Evolutionary conservation across 2,797 vertebrate species (phyloP).

Genomic region (Chromobotia macracanthus): DNA sequence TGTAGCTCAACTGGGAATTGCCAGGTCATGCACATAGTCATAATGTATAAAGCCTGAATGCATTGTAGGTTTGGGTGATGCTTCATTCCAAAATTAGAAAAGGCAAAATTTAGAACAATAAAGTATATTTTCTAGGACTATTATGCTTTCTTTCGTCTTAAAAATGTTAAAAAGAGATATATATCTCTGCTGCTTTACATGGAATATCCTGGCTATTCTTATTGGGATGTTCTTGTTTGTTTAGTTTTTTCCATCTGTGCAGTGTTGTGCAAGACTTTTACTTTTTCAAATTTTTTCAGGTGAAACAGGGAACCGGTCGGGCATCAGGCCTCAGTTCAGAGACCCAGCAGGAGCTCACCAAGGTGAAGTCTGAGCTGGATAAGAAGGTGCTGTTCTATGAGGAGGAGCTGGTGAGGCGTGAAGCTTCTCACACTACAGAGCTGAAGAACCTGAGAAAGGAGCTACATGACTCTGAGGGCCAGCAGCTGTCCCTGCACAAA

Average conservation of each 20-base stretch:
- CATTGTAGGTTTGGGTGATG: too few species aligned
- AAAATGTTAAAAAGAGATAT: too few species aligned
- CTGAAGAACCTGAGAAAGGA: slow-evolving; percentile 90
- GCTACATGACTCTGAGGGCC: slow-evolving; percentile 88
- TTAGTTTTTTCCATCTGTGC: too few species aligned
- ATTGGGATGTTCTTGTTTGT: too few species aligned
- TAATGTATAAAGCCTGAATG: too few species aligned
- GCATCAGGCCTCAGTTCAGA: slow-evolving; percentile 73
- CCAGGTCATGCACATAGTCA: too few species aligned
- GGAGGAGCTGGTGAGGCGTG: slow-evolving; percentile 89
- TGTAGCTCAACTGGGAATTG: not conserved
- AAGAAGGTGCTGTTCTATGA: slow-evolving; percentile 93
- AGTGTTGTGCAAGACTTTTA: not conserved
- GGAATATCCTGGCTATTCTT: too few species aligned
- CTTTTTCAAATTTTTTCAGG: slow-evolving; percentile 72
- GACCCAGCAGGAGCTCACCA: slow-evolving; percentile 90
- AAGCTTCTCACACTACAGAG: slow-evolving; percentile 87
- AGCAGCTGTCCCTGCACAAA: slow-evolving; percentile 86
- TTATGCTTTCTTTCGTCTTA: too few species aligned
- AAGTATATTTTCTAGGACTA: too few species aligned
- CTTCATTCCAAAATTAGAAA: too few species aligned
- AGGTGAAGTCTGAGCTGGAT: slow-evolving; percentile 89
- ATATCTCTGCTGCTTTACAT: too few species aligned
- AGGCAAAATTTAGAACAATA: too few species aligned
- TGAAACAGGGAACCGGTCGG: slow-evolving; percentile 86